Conservation (phyloP, 2,113 vertebrate species). For the Micronisus gabar region DNA sequence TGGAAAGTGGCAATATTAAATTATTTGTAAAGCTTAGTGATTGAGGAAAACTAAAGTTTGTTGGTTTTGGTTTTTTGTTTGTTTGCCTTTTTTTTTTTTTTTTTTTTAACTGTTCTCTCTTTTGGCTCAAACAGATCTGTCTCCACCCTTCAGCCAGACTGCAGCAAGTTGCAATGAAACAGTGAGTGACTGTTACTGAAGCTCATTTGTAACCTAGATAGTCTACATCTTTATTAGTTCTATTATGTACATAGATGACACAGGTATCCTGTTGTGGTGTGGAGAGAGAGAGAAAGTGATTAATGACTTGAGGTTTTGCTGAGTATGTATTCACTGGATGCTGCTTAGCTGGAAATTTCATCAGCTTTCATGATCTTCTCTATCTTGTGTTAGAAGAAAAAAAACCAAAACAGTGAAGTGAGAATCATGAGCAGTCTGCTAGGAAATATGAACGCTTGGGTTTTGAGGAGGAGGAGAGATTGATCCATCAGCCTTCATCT, state of each 20-base stretch:
- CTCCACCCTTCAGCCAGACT: background rate
- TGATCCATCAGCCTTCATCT: background rate
- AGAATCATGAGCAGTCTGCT: background rate
- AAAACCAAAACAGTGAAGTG: background rate
- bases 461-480: background rate
- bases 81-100: too few relatives aligned
- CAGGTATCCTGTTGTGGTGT: background rate
- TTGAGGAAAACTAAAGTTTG: background rate
- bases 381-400: background rate
- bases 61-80: background rate
- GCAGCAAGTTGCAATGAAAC: conserved; percentile 4
- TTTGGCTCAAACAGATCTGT: conserved; percentile 22
- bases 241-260: background rate
- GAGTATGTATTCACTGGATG: background rate
- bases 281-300: background rate
- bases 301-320: background rate
- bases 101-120: background rate
- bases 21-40: background rate
- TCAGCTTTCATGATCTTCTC: background rate
- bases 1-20: background rate
- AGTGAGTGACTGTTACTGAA: conserved; percentile 4
- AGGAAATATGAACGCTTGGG: background rate
- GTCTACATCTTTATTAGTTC: background rate
- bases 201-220: background rate
- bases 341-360: conserved; percentile 13